Base-by-base conservation (phyloP, 2,888 invertebrate species). In the Anthophora plumipes region DNA sequence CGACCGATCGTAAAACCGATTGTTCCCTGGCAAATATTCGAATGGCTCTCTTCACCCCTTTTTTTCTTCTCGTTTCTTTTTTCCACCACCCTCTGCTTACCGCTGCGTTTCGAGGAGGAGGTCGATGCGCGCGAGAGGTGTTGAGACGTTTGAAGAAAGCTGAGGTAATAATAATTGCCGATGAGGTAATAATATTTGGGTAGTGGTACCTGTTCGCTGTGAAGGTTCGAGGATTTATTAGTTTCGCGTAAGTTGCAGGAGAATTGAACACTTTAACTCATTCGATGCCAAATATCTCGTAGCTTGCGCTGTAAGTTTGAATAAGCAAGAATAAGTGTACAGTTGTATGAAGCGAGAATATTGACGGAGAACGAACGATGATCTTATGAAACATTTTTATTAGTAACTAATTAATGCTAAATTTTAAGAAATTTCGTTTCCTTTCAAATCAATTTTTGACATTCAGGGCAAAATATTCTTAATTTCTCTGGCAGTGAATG, bases 1-100 rank as follows among this genome's bases (percentile, higher is more conserved):
- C 63, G 64, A 64, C 57, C 69, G 69, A 59, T 64, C 72, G 64
- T 72, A 72, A 72, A 72, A 66, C 54, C 55, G 66, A 64, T 66
- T 55, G 60, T 70, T 60, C 39, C 31, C 71, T 22, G 22, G 54
- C 55, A n/a, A 66, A 66, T 57, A 20, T 39, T 22, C 12, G 9
- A n/a, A 70, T 25, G n/a, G 68, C 46, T 9, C 46, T 22, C 12
- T 0, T n/a, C 9, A 1, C n/a, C 9, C 9, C 37, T n/a, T 31
- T 20, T 17, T 7, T 17, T 14, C 7, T 17, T 1, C n/a, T n/a
- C n/a, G n/a, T n/a, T n/a, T n/a, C n/a, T n/a, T n/a, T n/a, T n/a
- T n/a, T n/a, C n/a, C 11, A 22, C 14, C n/a, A n/a, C 11, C 39
- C 39, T 2, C 39, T 20, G 37, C 50, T 41, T 48, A 22, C 17